Percentiles rank a stretch among this genome's conserved stretches.
These are phyloP conservation scores for Hemicrepidius hirtus DNA, from an alignment of 2,888 invertebrate genomes.

Conservation along the genomic window DNA sequence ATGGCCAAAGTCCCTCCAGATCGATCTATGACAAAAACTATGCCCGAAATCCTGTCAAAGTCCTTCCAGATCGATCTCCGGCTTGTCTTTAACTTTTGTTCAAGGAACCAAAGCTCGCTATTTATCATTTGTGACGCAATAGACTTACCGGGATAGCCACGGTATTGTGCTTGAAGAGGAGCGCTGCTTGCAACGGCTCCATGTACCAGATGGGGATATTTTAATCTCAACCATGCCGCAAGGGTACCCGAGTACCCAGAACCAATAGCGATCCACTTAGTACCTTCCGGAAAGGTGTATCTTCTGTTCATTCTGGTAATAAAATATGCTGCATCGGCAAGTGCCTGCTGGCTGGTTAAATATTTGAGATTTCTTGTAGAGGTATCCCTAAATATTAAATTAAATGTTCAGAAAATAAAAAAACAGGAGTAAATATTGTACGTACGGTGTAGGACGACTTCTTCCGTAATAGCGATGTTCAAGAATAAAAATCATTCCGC, in stretches of 20 bases:
- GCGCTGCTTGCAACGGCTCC: constrained; percentile 1
- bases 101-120: too few relatives aligned
- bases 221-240: constrained; percentile 18
- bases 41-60: too few relatives aligned
- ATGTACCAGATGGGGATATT: constrained; percentile 3
- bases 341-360: constrained; percentile 1
- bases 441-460: constrained; percentile 90
- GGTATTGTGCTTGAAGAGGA: background rate
- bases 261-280: constrained; percentile 18
- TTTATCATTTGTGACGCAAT: too few relatives aligned
- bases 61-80: too few relatives aligned
- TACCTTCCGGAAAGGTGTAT: too few relatives aligned
- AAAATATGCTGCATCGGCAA: background rate
- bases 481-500: constrained; percentile 88
- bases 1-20: too few relatives aligned
- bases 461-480: constrained; percentile 97
- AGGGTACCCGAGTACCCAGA: background rate
- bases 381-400: background rate
- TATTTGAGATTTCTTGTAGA: constrained; percentile 1
- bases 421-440: constrained; percentile 15
- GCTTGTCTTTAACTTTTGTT: too few relatives aligned
- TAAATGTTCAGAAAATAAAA: too few relatives aligned
- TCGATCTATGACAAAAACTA: too few relatives aligned
- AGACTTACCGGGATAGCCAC: too few relatives aligned
- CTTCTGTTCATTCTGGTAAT: background rate